Evolutionary conservation across 2,797 vertebrate genomes (phyloP), one percentile per base, ranked within the genome.

Genomic region (Enteromius unitaeniatus): DNA sequence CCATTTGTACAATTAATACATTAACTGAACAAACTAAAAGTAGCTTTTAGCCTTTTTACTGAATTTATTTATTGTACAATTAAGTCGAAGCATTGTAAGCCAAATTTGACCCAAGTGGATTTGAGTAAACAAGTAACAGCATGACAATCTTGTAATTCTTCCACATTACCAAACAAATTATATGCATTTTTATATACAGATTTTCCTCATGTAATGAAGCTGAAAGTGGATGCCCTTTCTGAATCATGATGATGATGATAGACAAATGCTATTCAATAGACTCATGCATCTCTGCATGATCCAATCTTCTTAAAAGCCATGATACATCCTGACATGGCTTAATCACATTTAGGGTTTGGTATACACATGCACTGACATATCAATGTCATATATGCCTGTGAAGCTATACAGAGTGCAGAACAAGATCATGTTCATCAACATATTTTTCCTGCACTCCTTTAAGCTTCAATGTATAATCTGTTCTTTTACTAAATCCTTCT

Each of bases 301-400:
- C 55, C 75, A 87, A 87, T 87, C 70, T 79, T 68, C 85, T 81
- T 89, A 83, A 87, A 82, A 89, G 88, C 83, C 23, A 49, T 73
- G 73, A 77, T 68, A 69, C 70, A 81, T 64, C 34, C 45, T 72
- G 19, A 64, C 67, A 73, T 58, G 40, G 23, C 64, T 87, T 87
- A 84, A 87, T 86, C 79, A 82, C 79, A 86, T 88, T 84, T 80
- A 75, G 53, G 51, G 73, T 65, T 47, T 51, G 51, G 62, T 55
- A 6, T 69, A 17, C 62, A 70, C 37, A 69, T 40, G 78, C 31
- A 53, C 13, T 26, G 4, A 15, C 79, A 51, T 77, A 64, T 58
- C 49, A 83, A 45, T 74, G 68, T 62, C n/a, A 70, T 74, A 47
- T 69, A 17, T 81, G 75, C 55, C 15, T 10, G 8, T 67, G 9